Evolutionary conservation across 2,113 vertebrate species (phyloP), one percentile per base, ranked within the genome.

Genomic region (Chaetorhynchus papuensis): DNA sequence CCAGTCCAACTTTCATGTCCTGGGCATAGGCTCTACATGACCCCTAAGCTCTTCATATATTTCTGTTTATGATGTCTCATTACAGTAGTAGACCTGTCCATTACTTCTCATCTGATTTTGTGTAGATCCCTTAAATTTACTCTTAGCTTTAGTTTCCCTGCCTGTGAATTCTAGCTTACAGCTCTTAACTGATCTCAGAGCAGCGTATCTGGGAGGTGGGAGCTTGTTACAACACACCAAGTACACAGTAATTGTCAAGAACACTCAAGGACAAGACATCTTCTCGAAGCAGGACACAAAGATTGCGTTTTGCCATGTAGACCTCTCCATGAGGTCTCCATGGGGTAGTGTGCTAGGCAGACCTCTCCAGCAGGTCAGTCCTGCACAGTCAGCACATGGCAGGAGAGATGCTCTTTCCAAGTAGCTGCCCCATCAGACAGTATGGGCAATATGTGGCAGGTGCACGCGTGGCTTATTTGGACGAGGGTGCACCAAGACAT

Each of bases 381-480:
- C 24, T 72, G 31, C 33, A 33, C 8, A 18, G 33, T 39, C 9
- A 65, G 11, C n/a, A 37, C 54, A 12, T 24, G 0, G 1, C 27
- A 57, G 30, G 37, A 50, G 6, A 39, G 26, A 37, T 27, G 30
- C 15, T 59, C 11, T 72, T 89, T 64, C 47, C n/a, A 18, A 45
- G 9, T 17, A 15, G 7, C 15, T 60, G 41, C 37, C 78, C 57
- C n/a, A 31, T 65, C 50, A 60, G 35, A 39, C 28, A 47, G 7
- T 11, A 21, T 14, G 23, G 37, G 13, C 26, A 27, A 63, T 59
- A 28, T 6, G 13, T 10, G n/a, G 5, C 50, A 53, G 18, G 33
- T 28, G 7, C 23, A 20, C 22, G 15, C 0, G 0, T 61, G 74
- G 21, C 12, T 47, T 45, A 6, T 23, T 66, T 75, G 42, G 45